Evolutionary conservation across 2,113 vertebrate species (phyloP).

Genomic region (Hemiscyllium ocellatum): DNA sequence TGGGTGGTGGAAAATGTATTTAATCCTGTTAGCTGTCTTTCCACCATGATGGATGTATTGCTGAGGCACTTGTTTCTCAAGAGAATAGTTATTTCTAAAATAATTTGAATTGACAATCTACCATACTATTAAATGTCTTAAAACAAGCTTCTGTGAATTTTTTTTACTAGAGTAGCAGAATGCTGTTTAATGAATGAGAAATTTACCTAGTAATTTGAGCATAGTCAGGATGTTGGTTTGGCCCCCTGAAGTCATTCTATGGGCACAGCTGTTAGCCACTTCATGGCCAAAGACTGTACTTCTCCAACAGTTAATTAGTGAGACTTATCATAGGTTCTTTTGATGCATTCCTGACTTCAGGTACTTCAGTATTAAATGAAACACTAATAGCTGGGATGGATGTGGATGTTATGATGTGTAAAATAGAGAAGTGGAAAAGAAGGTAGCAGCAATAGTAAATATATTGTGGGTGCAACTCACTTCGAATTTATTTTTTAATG

Average conservation of each 20-base stretch:
- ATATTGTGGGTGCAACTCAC: not conserved
- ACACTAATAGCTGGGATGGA: not conserved
- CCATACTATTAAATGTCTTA: not conserved
- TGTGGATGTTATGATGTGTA: not conserved
- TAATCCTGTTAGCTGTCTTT: not conserved
- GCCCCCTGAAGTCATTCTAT: not conserved
- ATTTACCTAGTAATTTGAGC: not conserved
- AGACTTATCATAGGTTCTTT: not conserved
- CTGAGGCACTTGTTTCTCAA: not conserved
- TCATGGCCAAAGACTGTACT: not conserved
- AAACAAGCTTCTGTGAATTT: not conserved
- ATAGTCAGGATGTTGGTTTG: not conserved
- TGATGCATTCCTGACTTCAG: not conserved
- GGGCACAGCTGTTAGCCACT: not conserved
- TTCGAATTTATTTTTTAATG: no score
- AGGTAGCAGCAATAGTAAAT: not conserved
- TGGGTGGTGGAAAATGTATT: not conserved
- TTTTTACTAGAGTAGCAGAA: not conserved
- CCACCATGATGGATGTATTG: not conserved
- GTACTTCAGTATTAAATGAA: not conserved
- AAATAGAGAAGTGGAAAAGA: not conserved
- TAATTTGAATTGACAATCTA: not conserved
- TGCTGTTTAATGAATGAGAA: not conserved
- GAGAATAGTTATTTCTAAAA: not conserved
- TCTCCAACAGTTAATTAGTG: not conserved